Base-by-base conservation (phyloP, 2,888 invertebrate genomes). In the Yponomeuta cagnagella region DNA sequence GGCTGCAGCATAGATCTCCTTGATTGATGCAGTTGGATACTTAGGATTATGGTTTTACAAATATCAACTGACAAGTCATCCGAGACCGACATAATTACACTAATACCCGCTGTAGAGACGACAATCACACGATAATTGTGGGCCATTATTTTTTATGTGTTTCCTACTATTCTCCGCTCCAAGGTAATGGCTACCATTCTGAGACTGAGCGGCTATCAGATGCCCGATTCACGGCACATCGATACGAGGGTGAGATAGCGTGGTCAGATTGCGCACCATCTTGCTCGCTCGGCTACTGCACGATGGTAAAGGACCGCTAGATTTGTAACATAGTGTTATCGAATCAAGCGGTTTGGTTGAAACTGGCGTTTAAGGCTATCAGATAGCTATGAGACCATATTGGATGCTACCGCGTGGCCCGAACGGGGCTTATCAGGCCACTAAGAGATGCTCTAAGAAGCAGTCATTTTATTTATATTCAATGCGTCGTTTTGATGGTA, bases 331-430 rank as follows among this genome's bases (percentile, higher is more conserved):
- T 48, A 68, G 37, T 68, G 43, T 68, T 68, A 68, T 68, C 68
- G 68, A 48, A 68, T 37, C 68, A 10, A 48, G 68, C 48, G 48
- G 68, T 37, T 48, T 48, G 43, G 33, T 37, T 68, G 48, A 68
- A 15, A 23, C n/a, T 9, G n/a, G 48, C 68, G 72, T 74, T 73
- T 80, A 82, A 69, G 83, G 84, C 85, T 87, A 87, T 87, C 87
- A 77, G 87, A 86, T 87, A 80, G 78, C 77, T 76, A 78, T 77
- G 73, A 74, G 63, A 23, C 87, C 87, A 84, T 87, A 87, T 87
- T 86, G 80, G 86, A 86, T 82, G 84, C 80, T 79, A 80, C 83
- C 31, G 58, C 52, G 31, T 58, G 69, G 33, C 33, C 69, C 23
- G 37, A 31, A 58, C 43, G 43, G 37, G 37, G 68, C 15, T 68